Evolutionary conservation across 2,113 vertebrate species (phyloP).

Genomic region (Dromiciops gliroides): DNA sequence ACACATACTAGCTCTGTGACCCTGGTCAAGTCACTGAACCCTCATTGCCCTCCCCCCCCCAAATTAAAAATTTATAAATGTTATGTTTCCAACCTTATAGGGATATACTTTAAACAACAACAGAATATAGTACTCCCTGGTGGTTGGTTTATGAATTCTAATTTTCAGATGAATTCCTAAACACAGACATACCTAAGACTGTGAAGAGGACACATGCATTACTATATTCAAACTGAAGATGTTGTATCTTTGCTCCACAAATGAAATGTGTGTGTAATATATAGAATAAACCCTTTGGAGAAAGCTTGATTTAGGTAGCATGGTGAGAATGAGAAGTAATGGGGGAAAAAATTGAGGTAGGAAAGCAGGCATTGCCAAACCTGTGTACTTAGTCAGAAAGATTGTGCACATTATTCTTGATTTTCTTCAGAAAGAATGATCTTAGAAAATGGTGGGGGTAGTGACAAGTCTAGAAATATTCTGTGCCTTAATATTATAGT

Average conservation of each 20-base stretch:
- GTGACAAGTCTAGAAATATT: neutral
- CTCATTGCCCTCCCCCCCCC: too few relatives aligned
- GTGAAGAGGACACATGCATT: neutral
- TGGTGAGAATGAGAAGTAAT: neutral
- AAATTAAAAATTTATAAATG: too few relatives aligned
- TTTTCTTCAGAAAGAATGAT: neutral
- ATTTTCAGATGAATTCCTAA: neutral
- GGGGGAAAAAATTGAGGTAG: neutral
- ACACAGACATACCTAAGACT: neutral
- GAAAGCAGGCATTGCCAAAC: neutral
- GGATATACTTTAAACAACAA: neutral
- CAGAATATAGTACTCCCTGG: neutral
- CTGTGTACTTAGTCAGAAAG: neutral
- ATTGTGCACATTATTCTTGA: neutral
- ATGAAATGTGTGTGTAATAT: neutral
- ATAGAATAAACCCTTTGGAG: neutral
- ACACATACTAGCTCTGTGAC: too few relatives aligned
- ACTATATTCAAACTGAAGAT: neutral
- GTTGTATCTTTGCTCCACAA: neutral
- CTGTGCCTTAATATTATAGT: neutral
- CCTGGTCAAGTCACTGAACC: too few relatives aligned
- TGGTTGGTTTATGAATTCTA: neutral
- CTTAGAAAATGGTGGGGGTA: neutral
- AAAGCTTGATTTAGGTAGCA: neutral
- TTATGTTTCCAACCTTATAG: neutral